Conservation (phyloP, 2,797 vertebrate species). For the Rhyacichthys aspro region DNA sequence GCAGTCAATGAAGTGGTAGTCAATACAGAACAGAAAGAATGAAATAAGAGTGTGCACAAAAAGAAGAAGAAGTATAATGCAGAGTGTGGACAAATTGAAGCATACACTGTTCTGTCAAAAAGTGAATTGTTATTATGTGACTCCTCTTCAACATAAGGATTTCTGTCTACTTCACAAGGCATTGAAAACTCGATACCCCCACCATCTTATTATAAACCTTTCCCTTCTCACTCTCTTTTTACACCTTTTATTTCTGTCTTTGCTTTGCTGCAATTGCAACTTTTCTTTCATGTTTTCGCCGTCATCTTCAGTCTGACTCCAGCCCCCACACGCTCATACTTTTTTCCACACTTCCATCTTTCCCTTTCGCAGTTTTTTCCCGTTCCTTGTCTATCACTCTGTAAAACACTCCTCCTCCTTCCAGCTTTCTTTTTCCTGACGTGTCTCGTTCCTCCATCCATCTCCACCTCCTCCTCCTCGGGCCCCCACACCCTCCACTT, state of each 20-base stretch:
- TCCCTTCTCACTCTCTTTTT: slow-evolving; percentile 22
- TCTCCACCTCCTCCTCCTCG: slow-evolving; percentile 35
- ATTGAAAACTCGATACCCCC: slow-evolving; percentile 45
- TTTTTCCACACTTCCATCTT: slow-evolving; percentile 60
- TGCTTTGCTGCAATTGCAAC: slow-evolving; percentile 48
- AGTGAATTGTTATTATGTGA: slow-evolving; percentile 67
- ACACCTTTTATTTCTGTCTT: slow-evolving; percentile 33
- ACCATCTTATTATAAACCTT: slow-evolving; percentile 20
- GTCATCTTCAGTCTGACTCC: slow-evolving; percentile 32
- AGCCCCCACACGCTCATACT: slow-evolving; percentile 7
- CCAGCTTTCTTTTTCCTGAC: slow-evolving; percentile 67
- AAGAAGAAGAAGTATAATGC: slow-evolving; percentile 42
- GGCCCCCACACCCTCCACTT: background rate
- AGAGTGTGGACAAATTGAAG: slow-evolving; percentile 44
- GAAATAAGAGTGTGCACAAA: slow-evolving; percentile 14
- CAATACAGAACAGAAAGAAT: slow-evolving; percentile 13
- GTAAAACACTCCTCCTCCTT: slow-evolving; percentile 77
- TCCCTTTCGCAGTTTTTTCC: slow-evolving; percentile 44
- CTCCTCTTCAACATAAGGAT: slow-evolving; percentile 59
- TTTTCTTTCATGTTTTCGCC: slow-evolving; percentile 51
- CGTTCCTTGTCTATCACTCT: slow-evolving; percentile 70
- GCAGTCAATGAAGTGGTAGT: slow-evolving; percentile 4
- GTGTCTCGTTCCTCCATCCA: slow-evolving; percentile 70
- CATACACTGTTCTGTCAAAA: slow-evolving; percentile 47
- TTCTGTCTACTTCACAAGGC: slow-evolving; percentile 62